Percentiles rank a stretch among this genome's conserved stretches.
Evolutionary conservation across 2,113 vertebrate species (phyloP).

Genomic region (Furnarius figulus): DNA sequence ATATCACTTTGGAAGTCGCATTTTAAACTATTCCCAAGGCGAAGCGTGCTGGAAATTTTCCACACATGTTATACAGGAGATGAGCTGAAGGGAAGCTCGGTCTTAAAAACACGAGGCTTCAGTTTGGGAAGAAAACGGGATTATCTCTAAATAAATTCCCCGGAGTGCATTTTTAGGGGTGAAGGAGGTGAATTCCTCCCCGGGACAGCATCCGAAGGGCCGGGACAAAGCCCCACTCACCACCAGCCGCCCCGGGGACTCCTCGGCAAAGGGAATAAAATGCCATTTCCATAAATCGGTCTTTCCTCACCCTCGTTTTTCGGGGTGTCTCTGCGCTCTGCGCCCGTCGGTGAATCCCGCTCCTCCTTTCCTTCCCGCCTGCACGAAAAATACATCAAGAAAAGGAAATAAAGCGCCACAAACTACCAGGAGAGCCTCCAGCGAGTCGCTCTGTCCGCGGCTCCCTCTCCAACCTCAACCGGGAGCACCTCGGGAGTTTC

Average conservation of each 20-base stretch:
- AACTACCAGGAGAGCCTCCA: background rate
- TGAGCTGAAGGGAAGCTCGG: background rate
- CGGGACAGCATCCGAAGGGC: background rate
- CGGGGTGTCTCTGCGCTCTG: background rate
- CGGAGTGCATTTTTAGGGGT: background rate
- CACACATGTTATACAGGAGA: fast-evolving
- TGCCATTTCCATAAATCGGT: fast-evolving
- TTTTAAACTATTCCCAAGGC: background rate
- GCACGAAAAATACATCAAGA: background rate
- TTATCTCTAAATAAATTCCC: background rate
- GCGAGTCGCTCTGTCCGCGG: background rate
- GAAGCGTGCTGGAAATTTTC: background rate
- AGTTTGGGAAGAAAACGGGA: fast-evolving
- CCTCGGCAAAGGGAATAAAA: background rate
- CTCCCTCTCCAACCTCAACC: background rate
- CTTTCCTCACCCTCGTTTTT: fast-evolving
- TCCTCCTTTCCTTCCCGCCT: background rate
- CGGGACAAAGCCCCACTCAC: background rate
- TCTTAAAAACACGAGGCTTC: background rate
- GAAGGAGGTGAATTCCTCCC: background rate
- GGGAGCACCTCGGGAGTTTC: background rate
- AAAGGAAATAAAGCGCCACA: background rate
- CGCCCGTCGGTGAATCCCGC: too few species aligned
- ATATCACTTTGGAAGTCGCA: background rate
- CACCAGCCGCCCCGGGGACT: background rate